Conservation (phyloP, 2,888 invertebrate species). For the Papilio protenor region DNA sequence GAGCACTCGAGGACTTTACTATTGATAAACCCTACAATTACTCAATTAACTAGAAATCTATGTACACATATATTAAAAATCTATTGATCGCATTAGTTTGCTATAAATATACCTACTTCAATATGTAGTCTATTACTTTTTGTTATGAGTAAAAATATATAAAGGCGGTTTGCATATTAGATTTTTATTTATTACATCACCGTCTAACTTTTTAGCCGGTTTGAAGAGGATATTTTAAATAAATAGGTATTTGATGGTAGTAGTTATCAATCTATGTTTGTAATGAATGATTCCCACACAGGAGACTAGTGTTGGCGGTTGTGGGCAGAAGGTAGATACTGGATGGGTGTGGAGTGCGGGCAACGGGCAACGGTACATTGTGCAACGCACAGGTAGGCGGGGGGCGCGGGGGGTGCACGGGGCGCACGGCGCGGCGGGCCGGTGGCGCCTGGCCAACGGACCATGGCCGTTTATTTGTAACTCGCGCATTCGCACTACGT, state of each 20-base stretch:
- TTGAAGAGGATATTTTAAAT: neutral
- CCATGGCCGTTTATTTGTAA: conserved; percentile 62
- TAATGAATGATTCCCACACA: conserved; percentile 33
- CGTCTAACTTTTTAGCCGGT: neutral
- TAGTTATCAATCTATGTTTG: neutral
- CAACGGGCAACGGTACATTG: conserved; percentile 48
- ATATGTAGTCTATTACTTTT: neutral
- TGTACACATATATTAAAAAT: neutral
- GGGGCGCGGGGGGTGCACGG: conserved; percentile 46
- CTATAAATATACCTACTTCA: neutral
- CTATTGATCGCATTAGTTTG: neutral
- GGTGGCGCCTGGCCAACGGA: conserved; percentile 60
- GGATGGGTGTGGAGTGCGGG: conserved; percentile 32
- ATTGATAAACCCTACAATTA: conserved; percentile 23
- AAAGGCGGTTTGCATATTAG: too few relatives aligned
- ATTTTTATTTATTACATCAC: neutral
- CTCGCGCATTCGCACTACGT: conserved; percentile 42
- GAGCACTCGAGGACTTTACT: conserved; percentile 5
- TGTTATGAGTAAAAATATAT: neutral
- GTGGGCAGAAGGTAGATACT: conserved; percentile 20
- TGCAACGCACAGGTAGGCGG: conserved; percentile 50
- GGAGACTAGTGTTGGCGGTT: conserved; percentile 23
- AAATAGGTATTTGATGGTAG: neutral
- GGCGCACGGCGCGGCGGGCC: conserved; percentile 51
- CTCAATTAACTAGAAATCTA: neutral